Evolutionary conservation across 2,797 vertebrate genomes (phyloP).

Genomic region (Falco peregrinus): DNA sequence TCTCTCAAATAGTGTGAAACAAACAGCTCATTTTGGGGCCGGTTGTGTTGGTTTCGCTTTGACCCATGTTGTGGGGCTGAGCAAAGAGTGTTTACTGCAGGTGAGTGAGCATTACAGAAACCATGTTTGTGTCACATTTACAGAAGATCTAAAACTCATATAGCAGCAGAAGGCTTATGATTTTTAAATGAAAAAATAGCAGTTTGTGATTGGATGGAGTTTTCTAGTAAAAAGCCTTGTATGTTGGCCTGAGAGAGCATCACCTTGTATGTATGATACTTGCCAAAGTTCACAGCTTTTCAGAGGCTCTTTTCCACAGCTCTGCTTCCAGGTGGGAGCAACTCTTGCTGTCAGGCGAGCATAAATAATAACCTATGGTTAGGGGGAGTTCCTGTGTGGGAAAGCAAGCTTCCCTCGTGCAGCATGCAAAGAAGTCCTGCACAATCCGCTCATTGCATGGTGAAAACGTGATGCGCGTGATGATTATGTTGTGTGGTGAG

Average conservation of each 20-base stretch:
- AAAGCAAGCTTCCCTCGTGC: background rate
- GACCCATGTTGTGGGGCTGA: fast-evolving
- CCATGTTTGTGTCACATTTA: background rate
- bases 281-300: background rate
- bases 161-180: background rate
- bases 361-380: background rate
- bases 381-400: background rate
- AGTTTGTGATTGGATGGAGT: background rate
- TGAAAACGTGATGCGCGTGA: fast-evolving
- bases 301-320: background rate
- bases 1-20: background rate
- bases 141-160: background rate
- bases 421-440: no score
- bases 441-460: background rate
- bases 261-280: background rate
- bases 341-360: background rate
- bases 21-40: background rate
- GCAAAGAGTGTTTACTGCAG: background rate
- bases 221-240: background rate
- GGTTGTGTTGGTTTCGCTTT: fast-evolving
- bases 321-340: background rate
- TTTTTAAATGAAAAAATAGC: background rate
- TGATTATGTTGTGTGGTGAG: background rate
- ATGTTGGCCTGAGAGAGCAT: background rate
- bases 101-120: background rate